Base-by-base conservation (phyloP, 2,888 invertebrate genomes). In the Drosophila peninsularis region DNA sequence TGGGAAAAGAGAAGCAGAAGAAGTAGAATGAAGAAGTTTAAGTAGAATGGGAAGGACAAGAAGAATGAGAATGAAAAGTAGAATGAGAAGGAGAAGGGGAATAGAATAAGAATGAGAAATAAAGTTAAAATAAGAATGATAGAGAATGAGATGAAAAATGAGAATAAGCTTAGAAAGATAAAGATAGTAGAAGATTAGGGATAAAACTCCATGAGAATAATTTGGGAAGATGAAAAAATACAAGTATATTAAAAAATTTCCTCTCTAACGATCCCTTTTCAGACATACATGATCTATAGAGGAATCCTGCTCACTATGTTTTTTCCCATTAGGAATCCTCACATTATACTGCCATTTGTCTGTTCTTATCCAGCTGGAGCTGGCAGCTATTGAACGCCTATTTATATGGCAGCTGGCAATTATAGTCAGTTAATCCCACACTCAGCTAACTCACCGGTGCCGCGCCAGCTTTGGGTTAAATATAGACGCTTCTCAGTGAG, bases 371-470 rank as follows among this genome's bases (percentile, higher is more conserved):
- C 13, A 13, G 21, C 52, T 52, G n/a, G 36, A 30, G 30, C 9
- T 24, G 36, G 21, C 50, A 4, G 32, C 36, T 50, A 19, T 34
- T 21, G 21, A n/a, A 21, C 10, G 34, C 36, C 52, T 36, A 52
- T 36, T 17, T 27, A n/a, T 24, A 6, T 52, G 24, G 4, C 50
- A 39, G 21, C 6, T 10, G 14, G 21, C 37, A 52, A 52, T 52
- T 52, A 37, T 10, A 13, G 52, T 7, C 7, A 34, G 37, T 52
- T 52, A 36, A 52, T 52, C 37, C 30, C 47, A 30, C 47, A 19
- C 47, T 47, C 30, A 7, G 6, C n/a, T 14, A 13, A 5, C 27
- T 45, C 27, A 24, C 14, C 44, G 24, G 44, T 14, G 4, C 24
- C 14, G 44, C 9, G 24, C 14, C 4, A n/a, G 24, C 44, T 24